Base-by-base conservation (phyloP, 2,113 vertebrate species). In the Cochlearius cochlearius region DNA sequence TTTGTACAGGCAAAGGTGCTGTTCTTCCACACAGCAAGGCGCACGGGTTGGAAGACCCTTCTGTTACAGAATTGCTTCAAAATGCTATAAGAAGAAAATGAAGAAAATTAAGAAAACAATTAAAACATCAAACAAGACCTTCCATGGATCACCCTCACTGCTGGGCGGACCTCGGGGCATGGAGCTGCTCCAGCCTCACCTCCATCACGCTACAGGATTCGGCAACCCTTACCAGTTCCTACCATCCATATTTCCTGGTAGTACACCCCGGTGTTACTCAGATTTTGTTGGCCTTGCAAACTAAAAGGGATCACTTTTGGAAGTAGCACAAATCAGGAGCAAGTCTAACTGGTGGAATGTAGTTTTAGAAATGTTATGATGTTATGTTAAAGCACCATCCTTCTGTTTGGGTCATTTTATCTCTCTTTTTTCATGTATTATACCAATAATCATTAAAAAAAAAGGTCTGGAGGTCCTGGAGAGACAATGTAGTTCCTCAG, bases 201-300 rank as follows among this genome's bases (percentile, higher is more conserved):
- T 60, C 29, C 26, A 49, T 18, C 2, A 0, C 1, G 2, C 13
- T 45, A 18, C 43, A 29, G 32, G 16, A 11, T 59, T 66, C 1
- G 0, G 9, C 36, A 36, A 69, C 41, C 15, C 12, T 12, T 10
- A 22, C 12, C 19, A 9, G 26, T 55, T 38, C 62, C 34, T 27
- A 67, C 13, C 23, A 55, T 9, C 53, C 19, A 6, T 29, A 74
- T 23, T 60, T 55, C 25, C 47, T 41, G 8, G 27, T 12, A 47
- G n/a, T 11, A 47, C 7, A 58, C 10, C 18, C 36, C 8, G 0
- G 43, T 9, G 12, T 29, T 90, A 32, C 29, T 17, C 15, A 20
- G 34, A 53, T 32, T 41, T 43, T 21, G 12, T 32, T 21, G 52
- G 21, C 18, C 22, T 59, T 64, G 34, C 62, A 52, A 64, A 66